A percentile compares a stretch with the other conserved stretches of the same genome.
phyloP scores from a whole-genome alignment of 2,888 invertebrate genomes.

The Hydropsyche betteni region DNA sequence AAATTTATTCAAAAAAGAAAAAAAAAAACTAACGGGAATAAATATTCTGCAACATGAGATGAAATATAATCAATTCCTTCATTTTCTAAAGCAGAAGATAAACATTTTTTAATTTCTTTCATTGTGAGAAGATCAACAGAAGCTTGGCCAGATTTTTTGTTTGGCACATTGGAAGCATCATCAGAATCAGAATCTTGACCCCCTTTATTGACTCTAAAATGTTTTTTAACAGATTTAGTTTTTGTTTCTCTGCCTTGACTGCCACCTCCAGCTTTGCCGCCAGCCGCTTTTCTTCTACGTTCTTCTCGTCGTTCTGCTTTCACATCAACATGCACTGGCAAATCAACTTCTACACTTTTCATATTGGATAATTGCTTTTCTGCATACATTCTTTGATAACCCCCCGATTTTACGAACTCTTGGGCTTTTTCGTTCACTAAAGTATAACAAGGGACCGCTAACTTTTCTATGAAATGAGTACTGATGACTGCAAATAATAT shows the following conservation, averaged over 20 bases:
- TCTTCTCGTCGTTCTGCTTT: conserved; percentile 85
- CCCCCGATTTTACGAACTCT: conserved; percentile 73
- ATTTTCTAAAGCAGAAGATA: conserved; percentile 71
- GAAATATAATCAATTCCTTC: conserved; percentile 79
- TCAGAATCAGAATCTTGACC: conserved; percentile 75
- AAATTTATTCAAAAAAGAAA: background rate
- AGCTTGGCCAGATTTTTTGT: conserved; percentile 58
- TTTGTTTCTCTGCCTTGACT: conserved; percentile 94
- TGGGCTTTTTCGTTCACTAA: conserved; percentile 75
- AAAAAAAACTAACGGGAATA: conserved; percentile 68
- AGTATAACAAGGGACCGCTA: conserved; percentile 74
- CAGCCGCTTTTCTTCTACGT: conserved; percentile 84
- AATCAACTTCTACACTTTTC: conserved; percentile 57
- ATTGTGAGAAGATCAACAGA: conserved; percentile 72
- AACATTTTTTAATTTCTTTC: conserved; percentile 73
- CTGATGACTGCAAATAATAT: conserved; percentile 66
- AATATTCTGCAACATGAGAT: conserved; percentile 72
- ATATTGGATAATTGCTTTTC: conserved; percentile 71
- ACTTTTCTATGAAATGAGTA: conserved; percentile 72
- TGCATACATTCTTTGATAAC: conserved; percentile 77
- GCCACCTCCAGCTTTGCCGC: conserved; percentile 91
- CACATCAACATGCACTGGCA: conserved; percentile 60
- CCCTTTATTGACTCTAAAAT: conserved; percentile 68
- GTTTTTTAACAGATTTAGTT: conserved; percentile 92
- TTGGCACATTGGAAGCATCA: conserved; percentile 65